Evolutionary conservation across 1,140 invertebrate species (phyloP), one percentile per base, ranked within the genome.

Genomic region (Leptinotarsa defecta): DNA sequence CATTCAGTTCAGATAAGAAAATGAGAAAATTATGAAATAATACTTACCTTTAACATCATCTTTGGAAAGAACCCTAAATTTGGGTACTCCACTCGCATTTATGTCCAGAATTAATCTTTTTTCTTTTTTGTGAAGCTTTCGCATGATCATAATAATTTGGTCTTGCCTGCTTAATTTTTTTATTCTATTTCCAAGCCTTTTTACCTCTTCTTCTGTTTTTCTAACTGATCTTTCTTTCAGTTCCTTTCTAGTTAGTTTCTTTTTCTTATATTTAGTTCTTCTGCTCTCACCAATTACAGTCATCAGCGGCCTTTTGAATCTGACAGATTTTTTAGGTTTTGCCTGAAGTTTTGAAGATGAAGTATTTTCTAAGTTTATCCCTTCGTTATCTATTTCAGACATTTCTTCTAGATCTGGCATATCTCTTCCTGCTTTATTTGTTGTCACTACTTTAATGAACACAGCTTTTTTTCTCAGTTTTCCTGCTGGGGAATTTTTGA

Each of bases 381-480:
- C 4, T 69, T 19, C 17, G n/a, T 3, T 20, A 13, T n/a, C 13
- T 34, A 24, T 11, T 11, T 73, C 15, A 15, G 4, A n/a, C 1
- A 17, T 19, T 57, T 19, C 71, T 13, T 64, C 24, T 48, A 73
- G 34, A 64, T 20, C 20, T 15, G 71, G 71, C 71, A 73, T 73
- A 48, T 67, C 43, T 20, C 27, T 63, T 17, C 71, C 71, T 62
- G 13, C 57, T 61, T 62, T 22, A 61, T n/a, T 61, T n/a, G 20
- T 22, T 63, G 19, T 73, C 27, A 71, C 89, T 48, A 69, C 13
- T 69, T 69, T 34, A 20, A 71, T 48, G n/a, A 48, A 71, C 19
- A 71, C 17, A 20, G 49, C 48, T 43, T 71, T 71, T 22, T 57
- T 71, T 17, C 49, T n/a, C 20, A 19, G 13, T 69, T 17, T 71